Evolutionary conservation across 2,888 invertebrate species (phyloP), one percentile per base, ranked within the genome.

Genomic region (Neelides folsomi): DNA sequence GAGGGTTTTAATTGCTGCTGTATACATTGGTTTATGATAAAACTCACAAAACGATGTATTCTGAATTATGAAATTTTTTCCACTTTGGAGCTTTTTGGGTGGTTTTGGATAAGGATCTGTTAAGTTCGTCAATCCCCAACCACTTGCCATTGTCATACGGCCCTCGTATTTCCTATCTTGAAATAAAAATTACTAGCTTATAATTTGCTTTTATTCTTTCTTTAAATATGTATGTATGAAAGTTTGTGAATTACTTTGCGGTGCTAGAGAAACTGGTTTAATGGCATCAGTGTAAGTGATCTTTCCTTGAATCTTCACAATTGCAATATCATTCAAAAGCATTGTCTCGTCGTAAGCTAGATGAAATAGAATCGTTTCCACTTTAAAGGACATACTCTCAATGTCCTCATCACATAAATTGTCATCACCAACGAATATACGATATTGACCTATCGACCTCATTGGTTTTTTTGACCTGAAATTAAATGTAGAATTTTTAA

Each of bases 291-390:
- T 52, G 18, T 56, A 52, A 40, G 55, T 54, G 15, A 63, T 61
- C 0, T 40, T 51, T 15, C 50, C 47, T 35, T 60, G 59, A 1
- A 63, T 47, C 19, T 54, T 50, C 13, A 63, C n/a, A 1, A 63
- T 34, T 1, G 59, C 63, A 12, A 63, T 40, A 39, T 63, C 63
- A 52, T 61, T 60, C n/a, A 59, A 42, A 2, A 58, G 16, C 1
- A 59, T 45, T 10, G 46, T 41, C 27, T 48, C 43, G 18, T 63
- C 63, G 36, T 57, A 63, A 2, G 53, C 63, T 38, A 57, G 61
- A 37, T 63, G 61, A 40, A 61, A 50, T 1, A 49, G 47, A 2
- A 63, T 49, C 2, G 55, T 54, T 35, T 61, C 61, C 4, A 63
- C 54, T 10, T 49, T 58, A 51, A 55, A 57, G 2, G 27, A 27